These are phyloP conservation scores for Protonibea diacanthus DNA, from an alignment of 2,797 vertebrate genomes.

Conservation along the genomic window DNA sequence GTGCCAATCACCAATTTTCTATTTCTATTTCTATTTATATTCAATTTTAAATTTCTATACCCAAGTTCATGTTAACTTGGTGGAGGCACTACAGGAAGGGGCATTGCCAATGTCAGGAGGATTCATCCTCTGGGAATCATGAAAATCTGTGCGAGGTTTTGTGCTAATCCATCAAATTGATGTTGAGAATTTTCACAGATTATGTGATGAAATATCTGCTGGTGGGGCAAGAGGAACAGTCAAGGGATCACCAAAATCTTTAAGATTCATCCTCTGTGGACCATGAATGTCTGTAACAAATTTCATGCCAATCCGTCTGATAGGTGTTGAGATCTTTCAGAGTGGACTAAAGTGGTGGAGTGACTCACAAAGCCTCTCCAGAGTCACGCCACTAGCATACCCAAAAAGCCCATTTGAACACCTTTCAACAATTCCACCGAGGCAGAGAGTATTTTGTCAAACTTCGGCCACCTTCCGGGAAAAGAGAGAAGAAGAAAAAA, in stretches of 20 bases:
- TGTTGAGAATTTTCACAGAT: not conserved
- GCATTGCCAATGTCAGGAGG: not conserved
- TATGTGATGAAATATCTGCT: not conserved
- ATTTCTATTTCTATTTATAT: too few species aligned
- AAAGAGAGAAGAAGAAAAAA: slow-evolving; percentile 7
- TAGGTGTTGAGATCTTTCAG: not conserved
- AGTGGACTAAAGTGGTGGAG: not conserved
- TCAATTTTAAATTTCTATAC: too few species aligned
- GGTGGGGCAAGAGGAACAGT: not conserved
- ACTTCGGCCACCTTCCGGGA: slow-evolving; percentile 31
- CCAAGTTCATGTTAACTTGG: not conserved
- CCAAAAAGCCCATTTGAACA: slow-evolving; percentile 15
- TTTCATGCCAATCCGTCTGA: not conserved
- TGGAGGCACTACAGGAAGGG: not conserved
- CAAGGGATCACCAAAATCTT: not conserved
- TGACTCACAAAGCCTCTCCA: not conserved
- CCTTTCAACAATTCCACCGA: slow-evolving; percentile 18
- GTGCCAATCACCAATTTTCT: too few species aligned
- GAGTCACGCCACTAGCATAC: not conserved
- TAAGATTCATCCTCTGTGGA: slow-evolving; percentile 9
- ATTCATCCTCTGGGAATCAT: not conserved
- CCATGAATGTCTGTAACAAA: not conserved
- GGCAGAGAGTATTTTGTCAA: slow-evolving; percentile 22
- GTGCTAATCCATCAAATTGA: not conserved
- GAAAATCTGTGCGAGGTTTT: not conserved